Evolutionary conservation across 53 echinoderm and acorn worm genomes (phyloP).

Genomic region (Apostichopus leukothele): DNA sequence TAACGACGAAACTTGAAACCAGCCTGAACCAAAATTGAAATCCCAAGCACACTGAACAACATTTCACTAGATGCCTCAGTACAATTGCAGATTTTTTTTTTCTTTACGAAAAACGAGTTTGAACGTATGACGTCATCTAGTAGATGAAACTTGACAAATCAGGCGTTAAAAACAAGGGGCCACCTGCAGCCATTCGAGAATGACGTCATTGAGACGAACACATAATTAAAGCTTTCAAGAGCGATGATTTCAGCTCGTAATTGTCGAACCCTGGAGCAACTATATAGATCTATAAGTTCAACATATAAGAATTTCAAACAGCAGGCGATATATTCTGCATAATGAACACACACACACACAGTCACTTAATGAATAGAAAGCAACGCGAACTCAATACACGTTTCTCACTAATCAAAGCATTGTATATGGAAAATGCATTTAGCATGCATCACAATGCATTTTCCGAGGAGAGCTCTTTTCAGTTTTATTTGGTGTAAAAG

Average conservation of each 20-base stretch:
- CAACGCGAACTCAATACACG: no score
- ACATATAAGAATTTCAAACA: no score
- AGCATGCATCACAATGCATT: no score
- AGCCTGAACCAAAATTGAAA: background rate
- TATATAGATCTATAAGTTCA: no score
- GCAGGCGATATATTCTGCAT: background rate
- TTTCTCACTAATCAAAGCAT: no score
- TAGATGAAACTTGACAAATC: constrained; percentile 39
- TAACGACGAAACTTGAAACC: background rate
- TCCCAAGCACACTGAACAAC: background rate
- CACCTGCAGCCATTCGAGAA: constrained; percentile 8
- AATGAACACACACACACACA: background rate
- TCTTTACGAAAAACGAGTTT: background rate
- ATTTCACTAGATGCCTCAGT: background rate
- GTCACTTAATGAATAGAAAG: no score
- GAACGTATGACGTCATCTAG: constrained; percentile 18
- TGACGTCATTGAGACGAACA: constrained; percentile 20
- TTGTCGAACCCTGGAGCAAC: constrained; percentile 5
- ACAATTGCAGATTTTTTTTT: background rate
- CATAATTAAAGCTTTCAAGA: constrained; percentile 17
- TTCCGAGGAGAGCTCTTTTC: no score
- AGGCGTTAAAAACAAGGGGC: constrained; percentile 39
- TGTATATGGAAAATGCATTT: no score
- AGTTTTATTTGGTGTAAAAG: no score
- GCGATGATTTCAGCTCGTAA: constrained; percentile 11